Evolutionary conservation across 1,140 invertebrate species (phyloP), one percentile per base, ranked within the genome.

Genomic region (Drosophila ironensis): DNA sequence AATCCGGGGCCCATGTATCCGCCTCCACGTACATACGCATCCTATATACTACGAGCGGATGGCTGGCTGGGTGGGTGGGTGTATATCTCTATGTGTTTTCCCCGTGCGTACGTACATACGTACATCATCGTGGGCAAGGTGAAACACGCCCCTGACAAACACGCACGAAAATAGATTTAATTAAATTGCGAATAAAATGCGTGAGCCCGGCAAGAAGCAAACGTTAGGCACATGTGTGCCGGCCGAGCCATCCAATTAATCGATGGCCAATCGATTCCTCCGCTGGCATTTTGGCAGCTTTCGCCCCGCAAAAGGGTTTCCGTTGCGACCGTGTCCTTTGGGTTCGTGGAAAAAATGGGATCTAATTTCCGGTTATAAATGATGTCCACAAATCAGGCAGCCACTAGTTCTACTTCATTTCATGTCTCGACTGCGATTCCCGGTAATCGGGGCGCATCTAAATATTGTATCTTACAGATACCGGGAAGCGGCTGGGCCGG

Each of bases 151-250:
- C 69, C 82, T 69, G 53, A 74, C 56, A 72, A 61, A 63, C 78
- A 86, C 80, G 74, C 80, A 84, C 66, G 33, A 59, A 70, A 80
- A 86, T 86, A 87, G 81, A 86, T 87, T 86, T 86, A 87, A 86
- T 87, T 87, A 87, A 87, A 86, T 81, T 68, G 75, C 75, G 53
- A 87, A 72, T 71, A 86, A 86, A 80, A 71, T 68, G 80, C 80
- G 80, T 74, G 54, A 37, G 30, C 17, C 6, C 16, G 9, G 6
- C 6, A 30, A 42, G 35, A 14, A 4, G 3, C 3, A 1, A n/a
- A 12, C 6, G 17, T 3, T 2, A 25, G n/a, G n/a, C 11, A 47
- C 33, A 40, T 71, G 46, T 42, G 46, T 50, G 37, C 27, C 60
- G 54, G 50, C n/a, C n/a, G n/a, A n/a, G 63, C 50, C 57, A 78